phyloP scores from a whole-genome alignment of 2,888 invertebrate species.

The Lasioglossum lativentre region DNA sequence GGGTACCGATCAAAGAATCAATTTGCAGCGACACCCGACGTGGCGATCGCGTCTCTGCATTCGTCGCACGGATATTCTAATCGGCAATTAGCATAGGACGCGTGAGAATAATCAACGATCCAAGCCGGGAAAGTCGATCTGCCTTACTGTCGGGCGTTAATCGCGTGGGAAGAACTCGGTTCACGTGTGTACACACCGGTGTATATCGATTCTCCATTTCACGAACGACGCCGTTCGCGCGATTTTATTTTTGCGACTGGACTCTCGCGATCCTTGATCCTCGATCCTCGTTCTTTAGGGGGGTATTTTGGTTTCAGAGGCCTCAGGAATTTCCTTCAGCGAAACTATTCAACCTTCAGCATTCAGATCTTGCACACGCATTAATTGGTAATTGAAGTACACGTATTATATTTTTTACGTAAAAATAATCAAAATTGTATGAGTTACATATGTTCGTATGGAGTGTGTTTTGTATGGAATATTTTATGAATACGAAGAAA shows the following conservation, averaged over 20 bases:
- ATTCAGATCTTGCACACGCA: not conserved
- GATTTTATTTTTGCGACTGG: constrained; percentile 28
- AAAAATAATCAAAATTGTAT: not conserved
- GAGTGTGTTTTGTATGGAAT: not conserved
- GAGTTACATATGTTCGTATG: not conserved
- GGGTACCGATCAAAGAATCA: not conserved
- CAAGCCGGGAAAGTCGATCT: constrained; percentile 16
- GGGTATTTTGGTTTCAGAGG: not conserved
- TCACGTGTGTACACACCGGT: constrained; percentile 21
- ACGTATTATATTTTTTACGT: not conserved
- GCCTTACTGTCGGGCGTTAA: constrained; percentile 14
- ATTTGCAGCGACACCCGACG: not conserved
- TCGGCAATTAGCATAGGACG: constrained; percentile 29
- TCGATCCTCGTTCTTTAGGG: not conserved
- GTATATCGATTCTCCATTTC: constrained; percentile 32
- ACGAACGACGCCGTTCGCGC: not conserved
- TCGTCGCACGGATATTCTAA: not conserved
- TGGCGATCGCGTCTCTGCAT: not conserved
- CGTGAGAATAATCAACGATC: constrained; percentile 43
- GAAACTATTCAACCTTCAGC: not conserved
- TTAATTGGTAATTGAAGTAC: not conserved
- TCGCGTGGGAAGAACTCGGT: constrained; percentile 65
- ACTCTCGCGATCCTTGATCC: not conserved
- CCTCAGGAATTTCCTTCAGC: not conserved
- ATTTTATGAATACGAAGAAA: too few relatives aligned